A percentile compares a stretch with the other conserved stretches of the same genome.
Conservation (phyloP, 1,140 invertebrate species). For the Rhopalosiphum maidis region DNA sequence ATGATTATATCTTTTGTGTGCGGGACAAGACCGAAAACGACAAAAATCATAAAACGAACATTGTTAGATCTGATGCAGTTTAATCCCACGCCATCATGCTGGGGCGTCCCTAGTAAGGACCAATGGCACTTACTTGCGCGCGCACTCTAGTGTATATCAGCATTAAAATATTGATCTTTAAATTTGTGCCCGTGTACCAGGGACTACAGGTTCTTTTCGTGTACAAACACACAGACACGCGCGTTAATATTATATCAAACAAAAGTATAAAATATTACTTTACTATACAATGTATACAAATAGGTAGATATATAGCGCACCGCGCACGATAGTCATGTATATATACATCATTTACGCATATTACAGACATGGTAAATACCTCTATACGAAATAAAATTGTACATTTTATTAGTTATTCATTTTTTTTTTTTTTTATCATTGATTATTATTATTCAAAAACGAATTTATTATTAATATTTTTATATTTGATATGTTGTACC, state of each 20-base stretch:
- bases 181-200: conserved; percentile 54
- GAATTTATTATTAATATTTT: no score
- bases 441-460: no score
- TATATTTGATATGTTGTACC: not conserved
- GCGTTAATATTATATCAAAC: conserved; percentile 32
- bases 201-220: conserved; percentile 45
- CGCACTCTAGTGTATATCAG: conserved; percentile 50
- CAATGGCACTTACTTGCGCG: conserved; percentile 57
- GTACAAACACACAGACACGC: not conserved
- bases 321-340: not conserved
- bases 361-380: not conserved
- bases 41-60: conserved; percentile 32
- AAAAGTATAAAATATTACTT: conserved; percentile 18
- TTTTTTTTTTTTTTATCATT: no score
- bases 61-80: conserved; percentile 50
- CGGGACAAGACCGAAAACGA: not conserved
- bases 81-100: conserved; percentile 55
- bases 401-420: not conserved
- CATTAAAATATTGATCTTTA: conserved; percentile 58
- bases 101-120: conserved; percentile 54
- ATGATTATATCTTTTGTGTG: not conserved
- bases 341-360: not conserved
- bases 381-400: not conserved
- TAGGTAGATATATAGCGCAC: not conserved
- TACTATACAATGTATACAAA: not conserved